phyloP scores from a whole-genome alignment of 1,140 invertebrate species.

The Lepidostoma basale region DNA sequence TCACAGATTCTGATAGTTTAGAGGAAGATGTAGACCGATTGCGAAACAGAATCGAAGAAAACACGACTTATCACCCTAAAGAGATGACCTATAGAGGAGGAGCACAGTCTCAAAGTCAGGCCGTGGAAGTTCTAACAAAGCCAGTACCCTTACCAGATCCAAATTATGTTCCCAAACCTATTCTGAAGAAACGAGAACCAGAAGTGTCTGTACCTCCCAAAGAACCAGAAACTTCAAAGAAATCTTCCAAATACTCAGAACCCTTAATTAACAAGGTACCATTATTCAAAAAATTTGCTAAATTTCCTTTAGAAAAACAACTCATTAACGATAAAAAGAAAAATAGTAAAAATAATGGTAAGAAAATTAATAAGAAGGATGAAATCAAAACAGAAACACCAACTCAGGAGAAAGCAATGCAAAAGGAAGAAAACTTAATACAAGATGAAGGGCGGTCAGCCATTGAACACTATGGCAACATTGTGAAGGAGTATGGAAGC shows the following conservation, averaged over 20 bases:
- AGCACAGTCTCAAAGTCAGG: slow-evolving; percentile 55
- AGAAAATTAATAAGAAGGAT: slow-evolving; percentile 36
- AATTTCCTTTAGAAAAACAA: slow-evolving; percentile 56
- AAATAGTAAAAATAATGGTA: slow-evolving; percentile 46
- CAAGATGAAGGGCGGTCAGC: slow-evolving; percentile 71
- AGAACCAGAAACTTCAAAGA: slow-evolving; percentile 45
- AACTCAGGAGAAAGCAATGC: slow-evolving; percentile 23
- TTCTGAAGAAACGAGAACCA: slow-evolving; percentile 65
- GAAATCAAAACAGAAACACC: slow-evolving; percentile 13
- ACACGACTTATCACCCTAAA: slow-evolving; percentile 72
- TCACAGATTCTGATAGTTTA: slow-evolving; percentile 61
- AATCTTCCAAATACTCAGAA: slow-evolving; percentile 54
- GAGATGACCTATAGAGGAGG: slow-evolving; percentile 52
- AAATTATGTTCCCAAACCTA: slow-evolving; percentile 75
- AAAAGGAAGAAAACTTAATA: slow-evolving; percentile 51
- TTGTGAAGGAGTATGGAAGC: slow-evolving; percentile 71
- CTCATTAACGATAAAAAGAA: slow-evolving; percentile 55
- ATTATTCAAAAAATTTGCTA: slow-evolving; percentile 58
- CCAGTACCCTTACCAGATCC: slow-evolving; percentile 64
- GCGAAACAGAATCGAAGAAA: slow-evolving; percentile 62
- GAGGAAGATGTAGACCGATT: slow-evolving; percentile 63
- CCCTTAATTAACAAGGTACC: slow-evolving; percentile 53
- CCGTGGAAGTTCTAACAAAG: slow-evolving; percentile 62
- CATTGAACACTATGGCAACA: slow-evolving; percentile 80
- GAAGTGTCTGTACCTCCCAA: slow-evolving; percentile 37